Evolutionary conservation across 2,797 vertebrate species (phyloP), one percentile per base, ranked within the genome.

Genomic region (Miichthys miiuy): DNA sequence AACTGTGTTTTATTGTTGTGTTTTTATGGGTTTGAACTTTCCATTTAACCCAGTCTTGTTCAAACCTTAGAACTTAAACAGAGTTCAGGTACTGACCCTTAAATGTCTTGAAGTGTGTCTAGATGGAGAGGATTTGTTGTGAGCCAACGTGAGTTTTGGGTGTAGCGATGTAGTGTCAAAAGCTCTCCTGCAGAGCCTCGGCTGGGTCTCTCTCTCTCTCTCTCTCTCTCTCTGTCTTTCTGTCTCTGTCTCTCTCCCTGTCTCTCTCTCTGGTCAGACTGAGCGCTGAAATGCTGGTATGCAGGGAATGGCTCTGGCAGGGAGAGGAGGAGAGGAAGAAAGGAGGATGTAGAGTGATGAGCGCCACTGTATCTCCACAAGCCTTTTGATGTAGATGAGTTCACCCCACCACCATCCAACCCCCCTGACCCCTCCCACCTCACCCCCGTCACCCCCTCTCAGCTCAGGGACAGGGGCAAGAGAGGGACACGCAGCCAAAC

Each of bases 211-310:
- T 57, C 27, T 25, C 42, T 63, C 17, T 25, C 9, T 41, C 11
- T 54, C 23, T 54, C 38, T 38, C 47, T 62, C 30, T 55, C 47
- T 71, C 48, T 65, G 54, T 80, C 77, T 75, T 72, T 70, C 63
- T 71, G 2, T 61, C 14, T 21, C 30, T 67, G 3, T 34, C 6
- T 34, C 18, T 65, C 1, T 64, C 44, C 14, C 27, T 51, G n/a
- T 75, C 64, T 63, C 65, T 85, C 79, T 77, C 81, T 77, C 69
- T 82, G 72, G 75, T 75, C 65, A 42, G 80, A 82, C 83, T 79
- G 84, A 83, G 90, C 60, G 93, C 92, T 95, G 95, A 96, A 92
- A 95, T 34, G 79, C 93, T 91, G 95, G 95, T 94, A 96, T 96
- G 93, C 79, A 62, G 80, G 89, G 95, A 96, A 96, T 95, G 94